These are phyloP conservation scores for Myotis myotis DNA, from an alignment of 2,797 vertebrate species.

Conservation along the genomic window DNA sequence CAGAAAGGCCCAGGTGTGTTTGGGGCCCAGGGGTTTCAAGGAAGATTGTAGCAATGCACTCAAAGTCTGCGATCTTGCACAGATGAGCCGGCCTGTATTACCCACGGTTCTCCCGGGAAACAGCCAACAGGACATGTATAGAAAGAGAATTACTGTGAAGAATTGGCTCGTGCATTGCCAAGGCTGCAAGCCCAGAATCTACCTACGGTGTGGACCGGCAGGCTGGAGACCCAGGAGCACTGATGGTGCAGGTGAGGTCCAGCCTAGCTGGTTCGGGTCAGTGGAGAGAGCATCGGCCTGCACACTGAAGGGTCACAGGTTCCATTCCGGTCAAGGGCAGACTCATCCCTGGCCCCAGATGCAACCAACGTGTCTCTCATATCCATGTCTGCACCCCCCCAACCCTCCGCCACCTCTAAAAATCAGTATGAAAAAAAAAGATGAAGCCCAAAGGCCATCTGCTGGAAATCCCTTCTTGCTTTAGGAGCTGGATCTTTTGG, in stretches of 20 bases:
- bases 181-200: neutral
- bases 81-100: neutral
- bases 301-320: too few species aligned
- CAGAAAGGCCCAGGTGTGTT: fast-evolving
- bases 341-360: too few species aligned
- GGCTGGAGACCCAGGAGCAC: too few species aligned
- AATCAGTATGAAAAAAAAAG: too few species aligned
- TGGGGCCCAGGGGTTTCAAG: neutral
- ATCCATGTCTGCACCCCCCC: too few species aligned
- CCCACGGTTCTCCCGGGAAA: neutral
- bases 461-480: neutral
- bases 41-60: fast-evolving
- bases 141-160: neutral
- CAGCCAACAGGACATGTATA: neutral
- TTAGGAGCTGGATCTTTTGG: neutral
- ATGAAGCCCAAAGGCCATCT: neutral
- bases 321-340: too few species aligned
- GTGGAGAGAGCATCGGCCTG: too few species aligned
- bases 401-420: too few species aligned
- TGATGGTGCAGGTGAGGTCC: neutral
- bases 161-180: fast-evolving
- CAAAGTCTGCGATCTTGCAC: neutral
- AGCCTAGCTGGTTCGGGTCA: too few species aligned
- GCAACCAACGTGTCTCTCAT: too few species aligned
- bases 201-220: neutral